These are phyloP conservation scores for Parnassius apollo DNA, from an alignment of 2,888 invertebrate genomes.

Conservation along the genomic window DNA sequence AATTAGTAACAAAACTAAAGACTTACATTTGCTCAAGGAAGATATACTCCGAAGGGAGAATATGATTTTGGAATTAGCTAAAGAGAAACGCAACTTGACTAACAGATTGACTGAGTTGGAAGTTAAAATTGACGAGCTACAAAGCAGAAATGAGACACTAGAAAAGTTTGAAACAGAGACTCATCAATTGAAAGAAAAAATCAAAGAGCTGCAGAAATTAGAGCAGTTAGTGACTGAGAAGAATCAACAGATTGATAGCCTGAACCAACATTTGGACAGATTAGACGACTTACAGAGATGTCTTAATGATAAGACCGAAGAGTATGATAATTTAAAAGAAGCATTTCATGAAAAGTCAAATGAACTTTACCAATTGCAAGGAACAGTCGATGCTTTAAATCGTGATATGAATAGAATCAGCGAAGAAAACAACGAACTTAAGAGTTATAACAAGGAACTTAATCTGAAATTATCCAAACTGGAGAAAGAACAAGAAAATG, in stretches of 20 bases:
- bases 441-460: slow-evolving; percentile 58
- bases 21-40: slow-evolving; percentile 76
- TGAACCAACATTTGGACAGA: slow-evolving; percentile 74
- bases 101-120: slow-evolving; percentile 72
- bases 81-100: slow-evolving; percentile 79
- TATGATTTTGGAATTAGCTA: slow-evolving; percentile 79
- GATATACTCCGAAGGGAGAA: slow-evolving; percentile 80
- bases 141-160: slow-evolving; percentile 61
- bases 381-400: slow-evolving; percentile 57
- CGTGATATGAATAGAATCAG: slow-evolving; percentile 62
- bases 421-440: slow-evolving; percentile 66
- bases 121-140: slow-evolving; percentile 72
- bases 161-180: slow-evolving; percentile 66
- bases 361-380: slow-evolving; percentile 66
- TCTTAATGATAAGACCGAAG: slow-evolving; percentile 72
- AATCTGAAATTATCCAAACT: slow-evolving; percentile 62
- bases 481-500: slow-evolving; percentile 73
- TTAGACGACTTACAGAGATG: slow-evolving; percentile 74
- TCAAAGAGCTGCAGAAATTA: slow-evolving; percentile 69
- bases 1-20: slow-evolving; percentile 75
- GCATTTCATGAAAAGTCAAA: slow-evolving; percentile 72
- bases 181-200: slow-evolving; percentile 72
- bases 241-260: slow-evolving; percentile 75
- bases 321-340: slow-evolving; percentile 68
- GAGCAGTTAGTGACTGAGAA: slow-evolving; percentile 80